Conservation (phyloP, 1,140 invertebrate genomes). For the Maconellicoccus hirsutus region DNA sequence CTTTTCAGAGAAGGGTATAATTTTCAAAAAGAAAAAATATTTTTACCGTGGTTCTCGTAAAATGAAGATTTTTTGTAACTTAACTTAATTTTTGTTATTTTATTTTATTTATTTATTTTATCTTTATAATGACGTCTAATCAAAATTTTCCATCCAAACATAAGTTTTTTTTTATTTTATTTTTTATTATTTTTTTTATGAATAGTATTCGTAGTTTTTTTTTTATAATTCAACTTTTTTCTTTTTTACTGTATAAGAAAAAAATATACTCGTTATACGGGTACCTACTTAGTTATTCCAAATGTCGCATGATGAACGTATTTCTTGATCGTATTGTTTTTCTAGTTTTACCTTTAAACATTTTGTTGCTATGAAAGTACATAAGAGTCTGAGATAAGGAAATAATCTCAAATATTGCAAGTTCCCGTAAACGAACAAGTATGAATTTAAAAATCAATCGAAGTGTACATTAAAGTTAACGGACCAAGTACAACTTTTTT, state of each 20-base stretch:
- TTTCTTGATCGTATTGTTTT: too few relatives aligned
- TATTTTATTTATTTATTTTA: slow-evolving; percentile 7
- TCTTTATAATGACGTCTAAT: slow-evolving; percentile 9
- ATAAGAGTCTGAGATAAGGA: too few relatives aligned
- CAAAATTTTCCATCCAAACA: neutral
- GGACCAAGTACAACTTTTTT: too few relatives aligned
- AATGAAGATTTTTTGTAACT: slow-evolving; percentile 1
- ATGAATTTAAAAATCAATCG: too few relatives aligned
- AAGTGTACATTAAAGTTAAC: too few relatives aligned
- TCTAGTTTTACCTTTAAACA: too few relatives aligned
- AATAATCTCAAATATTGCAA: too few relatives aligned
- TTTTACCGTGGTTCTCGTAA: neutral
- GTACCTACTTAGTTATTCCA: too few relatives aligned
- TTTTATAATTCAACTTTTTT: neutral
- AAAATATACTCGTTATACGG: too few relatives aligned
- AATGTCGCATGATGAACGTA: too few relatives aligned
- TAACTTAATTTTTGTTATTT: slow-evolving; percentile 10
- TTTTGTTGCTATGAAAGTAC: too few relatives aligned
- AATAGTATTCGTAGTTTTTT: neutral
- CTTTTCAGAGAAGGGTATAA: slow-evolving; percentile 2
- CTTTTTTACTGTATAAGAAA: neutral
- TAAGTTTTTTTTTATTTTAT: neutral
- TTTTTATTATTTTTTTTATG: neutral
- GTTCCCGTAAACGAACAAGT: too few relatives aligned
- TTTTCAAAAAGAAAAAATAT: slow-evolving; percentile 6